Base-by-base conservation (phyloP, 1,140 invertebrate species). In the Laupala kohalensis region DNA sequence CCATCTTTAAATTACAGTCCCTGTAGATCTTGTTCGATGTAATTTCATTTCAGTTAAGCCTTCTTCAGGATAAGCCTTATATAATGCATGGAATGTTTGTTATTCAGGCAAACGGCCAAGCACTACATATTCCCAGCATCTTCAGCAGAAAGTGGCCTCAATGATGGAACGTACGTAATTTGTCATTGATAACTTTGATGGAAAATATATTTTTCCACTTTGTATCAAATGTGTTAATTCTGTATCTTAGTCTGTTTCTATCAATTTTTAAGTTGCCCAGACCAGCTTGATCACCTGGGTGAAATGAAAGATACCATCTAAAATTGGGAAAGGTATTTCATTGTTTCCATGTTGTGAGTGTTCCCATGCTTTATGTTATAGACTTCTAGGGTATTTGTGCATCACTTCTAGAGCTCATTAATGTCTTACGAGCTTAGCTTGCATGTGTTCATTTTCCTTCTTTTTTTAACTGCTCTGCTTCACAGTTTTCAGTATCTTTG, bases 101-200 rank as follows among this genome's bases (percentile, higher is more conserved):
- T 27, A 64, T 71, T 23, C 81, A 84, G 82, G 81, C 72, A 83
- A 81, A 77, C 79, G 74, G 77, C 76, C 78, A 76, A 82, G 78
- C 77, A 84, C 80, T 75, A 84, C 83, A 79, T 84, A 83, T 78
- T 81, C 83, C 69, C 81, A 84, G 79, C 81, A 84, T 75, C 80
- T 84, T 64, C 82, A 83, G 78, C 80, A 81, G 78, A 81, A 80
- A 79, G 81, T 84, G 80, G 82, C 81, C 72, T 78, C 77, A 67
- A 77, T 84, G 78, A 84, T 81, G 80, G 79, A 83, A 83, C 79
- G 83, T 84, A 84, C 81, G 83, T 84, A 74, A 69, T 29, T 64
- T 37, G 25, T 30, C 24, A 28, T 66, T 71, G 62, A 26, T 71
- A 63, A n/a, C 69, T 24, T 63, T 26, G 4, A 53, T 53, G 37